These are phyloP conservation scores for Mus caroli DNA, from an alignment of 2,797 vertebrate genomes.

Conservation along the genomic window DNA sequence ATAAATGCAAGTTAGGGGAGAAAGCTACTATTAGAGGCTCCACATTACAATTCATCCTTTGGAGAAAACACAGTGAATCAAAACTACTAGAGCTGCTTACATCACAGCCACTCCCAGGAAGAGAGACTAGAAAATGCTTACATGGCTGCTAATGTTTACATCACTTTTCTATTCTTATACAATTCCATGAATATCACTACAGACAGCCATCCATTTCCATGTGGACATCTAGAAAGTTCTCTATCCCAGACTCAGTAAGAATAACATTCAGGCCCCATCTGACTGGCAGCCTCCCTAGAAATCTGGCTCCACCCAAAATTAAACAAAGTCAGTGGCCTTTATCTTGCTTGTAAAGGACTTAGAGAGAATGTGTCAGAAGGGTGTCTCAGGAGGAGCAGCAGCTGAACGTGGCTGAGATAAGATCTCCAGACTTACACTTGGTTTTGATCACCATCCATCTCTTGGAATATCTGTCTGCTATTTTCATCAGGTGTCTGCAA, in stretches of 20 bases:
- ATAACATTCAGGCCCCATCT: background rate
- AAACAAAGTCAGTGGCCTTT: background rate
- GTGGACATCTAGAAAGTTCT: background rate
- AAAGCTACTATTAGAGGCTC: background rate
- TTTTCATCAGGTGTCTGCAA: background rate
- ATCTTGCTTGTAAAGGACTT: background rate
- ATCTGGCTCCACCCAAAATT: background rate
- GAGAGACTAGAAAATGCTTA: background rate
- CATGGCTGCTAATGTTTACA: too few relatives aligned
- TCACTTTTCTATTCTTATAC: background rate
- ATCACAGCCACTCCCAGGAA: background rate
- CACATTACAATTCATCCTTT: background rate
- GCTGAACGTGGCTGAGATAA: background rate
- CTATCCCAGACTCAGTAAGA: background rate
- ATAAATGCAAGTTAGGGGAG: background rate
- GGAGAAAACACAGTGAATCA: fast-evolving
- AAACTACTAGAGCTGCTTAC: background rate
- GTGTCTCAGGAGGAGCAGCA: too few relatives aligned
- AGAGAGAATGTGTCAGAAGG: background rate
- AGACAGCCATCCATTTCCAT: background rate
- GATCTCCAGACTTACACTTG: background rate
- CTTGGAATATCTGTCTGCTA: background rate
- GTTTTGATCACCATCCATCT: background rate
- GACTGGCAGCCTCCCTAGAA: background rate
- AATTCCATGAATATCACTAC: background rate